These are phyloP conservation scores for Apodemia mormo DNA, from an alignment of 2,888 invertebrate genomes.

Conservation along the genomic window DNA sequence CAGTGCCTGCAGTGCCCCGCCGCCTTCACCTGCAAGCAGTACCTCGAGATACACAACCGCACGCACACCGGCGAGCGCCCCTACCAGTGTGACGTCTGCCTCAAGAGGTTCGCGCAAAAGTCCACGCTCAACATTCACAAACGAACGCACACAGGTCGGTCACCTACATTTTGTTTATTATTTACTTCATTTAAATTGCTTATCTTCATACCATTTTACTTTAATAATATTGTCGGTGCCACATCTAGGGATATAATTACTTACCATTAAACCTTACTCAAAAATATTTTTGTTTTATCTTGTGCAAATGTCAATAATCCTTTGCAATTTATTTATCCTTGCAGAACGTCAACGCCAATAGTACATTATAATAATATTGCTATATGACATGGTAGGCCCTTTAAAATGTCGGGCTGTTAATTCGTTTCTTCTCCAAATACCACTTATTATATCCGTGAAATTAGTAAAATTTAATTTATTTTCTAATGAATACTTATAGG, in stretches of 20 bases:
- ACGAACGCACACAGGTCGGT: constrained; percentile 87
- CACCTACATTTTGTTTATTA: constrained; percentile 29
- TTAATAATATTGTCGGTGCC: constrained; percentile 72
- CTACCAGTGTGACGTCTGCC: constrained; percentile 87
- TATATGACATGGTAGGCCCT: no score
- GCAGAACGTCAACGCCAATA: no score
- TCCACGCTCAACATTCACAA: constrained; percentile 91
- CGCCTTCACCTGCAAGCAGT: constrained; percentile 82
- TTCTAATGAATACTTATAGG: no score
- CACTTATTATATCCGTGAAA: no score
- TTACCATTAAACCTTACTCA: no score
- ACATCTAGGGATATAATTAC: constrained; percentile 46
- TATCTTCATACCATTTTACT: constrained; percentile 32
- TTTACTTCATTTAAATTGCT: constrained; percentile 21
- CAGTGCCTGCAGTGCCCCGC: constrained; percentile 83
- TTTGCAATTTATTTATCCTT: no score
- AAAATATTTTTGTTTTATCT: no score
- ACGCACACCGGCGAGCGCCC: constrained; percentile 81
- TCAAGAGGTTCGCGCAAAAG: constrained; percentile 91
- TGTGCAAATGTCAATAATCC: no score
- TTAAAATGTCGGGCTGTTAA: no score
- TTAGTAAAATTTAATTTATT: no score
- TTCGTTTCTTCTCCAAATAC: no score
- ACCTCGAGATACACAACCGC: constrained; percentile 79
- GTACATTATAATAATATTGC: no score